Percentiles rank a stretch among this genome's conserved stretches.
These are phyloP conservation scores for Acrobasis consociella DNA, from an alignment of 2,888 invertebrate genomes.

Conservation along the genomic window DNA sequence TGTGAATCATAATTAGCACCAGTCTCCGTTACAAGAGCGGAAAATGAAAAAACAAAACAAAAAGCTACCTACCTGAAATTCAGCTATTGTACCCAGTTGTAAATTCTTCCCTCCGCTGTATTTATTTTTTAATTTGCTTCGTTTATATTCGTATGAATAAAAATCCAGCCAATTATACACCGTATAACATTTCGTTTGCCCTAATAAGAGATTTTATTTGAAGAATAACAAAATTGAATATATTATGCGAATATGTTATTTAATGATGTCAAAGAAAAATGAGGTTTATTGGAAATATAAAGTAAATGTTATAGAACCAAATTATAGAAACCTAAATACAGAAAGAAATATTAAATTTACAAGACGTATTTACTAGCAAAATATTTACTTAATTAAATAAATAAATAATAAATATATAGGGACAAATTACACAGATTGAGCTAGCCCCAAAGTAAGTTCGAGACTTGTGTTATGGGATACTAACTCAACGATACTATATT, in stretches of 20 bases:
- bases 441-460: no score
- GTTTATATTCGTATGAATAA: slow-evolving; percentile 2
- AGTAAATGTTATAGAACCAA: no score
- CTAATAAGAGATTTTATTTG: background rate
- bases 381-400: no score
- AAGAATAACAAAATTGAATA: background rate
- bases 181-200: background rate
- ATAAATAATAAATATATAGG: no score
- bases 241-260: background rate
- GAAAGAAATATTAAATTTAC: no score
- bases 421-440: no score
- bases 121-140: background rate
- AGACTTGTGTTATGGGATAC: no score
- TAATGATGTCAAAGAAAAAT: no score
- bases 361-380: no score
- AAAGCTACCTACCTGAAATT: background rate
- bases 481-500: no score
- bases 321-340: no score
- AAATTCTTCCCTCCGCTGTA: background rate
- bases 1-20: background rate
- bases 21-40: background rate
- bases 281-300: no score
- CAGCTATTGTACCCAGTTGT: background rate
- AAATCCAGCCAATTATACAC: slow-evolving; percentile 1
- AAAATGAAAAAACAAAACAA: background rate